Evolutionary conservation across 2,797 vertebrate species (phyloP).

Genomic region (Phoxinus dragarum): DNA sequence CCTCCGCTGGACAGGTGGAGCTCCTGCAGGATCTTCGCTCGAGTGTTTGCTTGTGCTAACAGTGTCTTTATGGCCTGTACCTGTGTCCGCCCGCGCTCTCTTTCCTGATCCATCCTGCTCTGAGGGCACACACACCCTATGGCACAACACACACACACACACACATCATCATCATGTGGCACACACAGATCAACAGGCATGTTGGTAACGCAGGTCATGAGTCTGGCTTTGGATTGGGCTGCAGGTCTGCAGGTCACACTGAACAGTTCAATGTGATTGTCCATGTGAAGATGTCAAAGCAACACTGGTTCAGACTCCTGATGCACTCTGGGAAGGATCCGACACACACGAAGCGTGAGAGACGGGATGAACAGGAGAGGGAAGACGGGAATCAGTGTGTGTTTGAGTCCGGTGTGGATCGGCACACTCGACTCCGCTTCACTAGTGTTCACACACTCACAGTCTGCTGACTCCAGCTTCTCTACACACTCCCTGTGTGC

Average conservation of each 20-base stretch:
- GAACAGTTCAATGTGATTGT: not conserved
- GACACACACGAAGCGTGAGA: not conserved
- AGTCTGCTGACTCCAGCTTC: not conserved
- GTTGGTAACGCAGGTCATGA: not conserved
- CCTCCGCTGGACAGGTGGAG: slow-evolving; percentile 7
- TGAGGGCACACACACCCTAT: slow-evolving; percentile 60
- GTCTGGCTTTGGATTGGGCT: slow-evolving; percentile 35
- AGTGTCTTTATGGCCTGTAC: slow-evolving; percentile 80
- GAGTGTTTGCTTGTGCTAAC: slow-evolving; percentile 77
- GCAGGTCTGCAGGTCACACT: slow-evolving; percentile 23
- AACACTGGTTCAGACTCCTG: not conserved
- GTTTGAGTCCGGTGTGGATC: not conserved
- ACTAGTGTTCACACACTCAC: not conserved
- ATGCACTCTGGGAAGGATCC: not conserved
- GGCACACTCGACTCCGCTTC: not conserved
- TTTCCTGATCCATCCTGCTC: slow-evolving; percentile 38
- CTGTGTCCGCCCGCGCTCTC: slow-evolving; percentile 65
- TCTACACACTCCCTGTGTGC: not conserved
- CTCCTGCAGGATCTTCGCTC: slow-evolving; percentile 74
- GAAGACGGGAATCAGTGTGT: not conserved
- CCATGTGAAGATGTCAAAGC: not conserved
- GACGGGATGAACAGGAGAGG: not conserved
- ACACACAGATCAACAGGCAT: not conserved
- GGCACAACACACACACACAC: slow-evolving; percentile 44
- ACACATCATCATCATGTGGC: slow-evolving; percentile 42